phyloP scores from a whole-genome alignment of 2,113 vertebrate species.

The Bufo bufo region DNA sequence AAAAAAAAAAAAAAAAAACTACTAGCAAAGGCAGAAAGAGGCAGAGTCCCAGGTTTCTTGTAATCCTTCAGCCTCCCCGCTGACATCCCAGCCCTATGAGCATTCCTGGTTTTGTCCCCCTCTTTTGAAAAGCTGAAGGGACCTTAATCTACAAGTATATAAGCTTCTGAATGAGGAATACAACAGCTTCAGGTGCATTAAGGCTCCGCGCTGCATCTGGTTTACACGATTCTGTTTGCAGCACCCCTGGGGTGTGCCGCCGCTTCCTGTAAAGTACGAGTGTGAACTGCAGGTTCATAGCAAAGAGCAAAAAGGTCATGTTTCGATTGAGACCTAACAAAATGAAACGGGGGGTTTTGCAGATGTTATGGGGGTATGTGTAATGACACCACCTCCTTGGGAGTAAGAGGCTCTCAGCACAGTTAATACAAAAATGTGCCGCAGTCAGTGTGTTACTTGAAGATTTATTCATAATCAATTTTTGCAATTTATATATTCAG shows the following conservation, averaged over 20 bases:
- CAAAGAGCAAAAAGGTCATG: conserved; percentile 96
- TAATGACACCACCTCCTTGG: conserved; percentile 81
- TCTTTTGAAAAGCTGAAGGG: conserved; percentile 87
- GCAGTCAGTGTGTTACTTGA: conserved; percentile 87
- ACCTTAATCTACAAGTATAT: conserved; percentile 83
- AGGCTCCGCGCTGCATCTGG: conserved; percentile 82
- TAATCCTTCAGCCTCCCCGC: conserved; percentile 94
- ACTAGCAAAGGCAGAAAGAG: conserved; percentile 98
- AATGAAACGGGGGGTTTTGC: conserved; percentile 79
- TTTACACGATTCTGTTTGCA: conserved; percentile 89
- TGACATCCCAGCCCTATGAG: conserved; percentile 85
- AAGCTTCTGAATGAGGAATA: conserved; percentile 79
- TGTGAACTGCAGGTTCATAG: conserved; percentile 91
- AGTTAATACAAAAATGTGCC: conserved; percentile 80
- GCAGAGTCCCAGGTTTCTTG: conserved; percentile 99
- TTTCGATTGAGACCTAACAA: conserved; percentile 83
- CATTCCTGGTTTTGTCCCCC: conserved; percentile 91
- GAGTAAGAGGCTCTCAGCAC: conserved; percentile 68
- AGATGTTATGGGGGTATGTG: conserved; percentile 89
- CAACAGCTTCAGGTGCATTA: conserved; percentile 86
- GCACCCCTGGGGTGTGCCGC: conserved; percentile 85
- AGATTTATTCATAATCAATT: conserved; percentile 94
- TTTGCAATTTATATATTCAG: conserved; percentile 94
- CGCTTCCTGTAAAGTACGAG: conserved; percentile 93
- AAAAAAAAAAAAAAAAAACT: conserved; percentile 72